Evolutionary conservation across 2,888 invertebrate species (phyloP).

Genomic region (Caenorhabditis parvicauda): DNA sequence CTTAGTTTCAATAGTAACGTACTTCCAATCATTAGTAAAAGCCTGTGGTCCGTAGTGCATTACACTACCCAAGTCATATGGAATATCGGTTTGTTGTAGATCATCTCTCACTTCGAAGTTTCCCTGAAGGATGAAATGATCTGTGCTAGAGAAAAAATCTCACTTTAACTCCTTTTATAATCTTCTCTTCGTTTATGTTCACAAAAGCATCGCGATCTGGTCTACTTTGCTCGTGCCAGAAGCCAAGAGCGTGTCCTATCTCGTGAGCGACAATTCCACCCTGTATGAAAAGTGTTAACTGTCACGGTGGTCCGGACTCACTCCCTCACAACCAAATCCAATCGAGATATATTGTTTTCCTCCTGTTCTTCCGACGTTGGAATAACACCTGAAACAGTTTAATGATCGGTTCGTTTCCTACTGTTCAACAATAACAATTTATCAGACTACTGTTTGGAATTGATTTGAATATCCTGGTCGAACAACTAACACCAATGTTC

Average conservation of each 20-base stretch:
- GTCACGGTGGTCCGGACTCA: constrained; percentile 1
- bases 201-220: constrained; percentile 45
- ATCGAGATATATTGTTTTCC: constrained; percentile 47
- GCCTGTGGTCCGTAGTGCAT: constrained; percentile 53
- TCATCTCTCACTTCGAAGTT: constrained; percentile 43
- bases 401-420: too few relatives aligned
- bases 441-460: too few relatives aligned
- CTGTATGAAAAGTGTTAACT: constrained; percentile 8
- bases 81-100: constrained; percentile 32
- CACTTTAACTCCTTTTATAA: constrained; percentile 34
- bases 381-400: constrained; percentile 47
- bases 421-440: not conserved
- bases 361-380: constrained; percentile 47
- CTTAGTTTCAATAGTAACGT: constrained; percentile 45
- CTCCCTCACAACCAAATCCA: constrained; percentile 47
- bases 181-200: constrained; percentile 41
- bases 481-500: too few relatives aligned
- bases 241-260: constrained; percentile 48
- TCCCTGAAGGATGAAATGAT: constrained; percentile 18
- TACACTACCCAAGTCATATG: constrained; percentile 45
- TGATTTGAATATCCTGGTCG: too few relatives aligned
- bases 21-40: constrained; percentile 43
- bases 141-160: not conserved
- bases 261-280: constrained; percentile 49
- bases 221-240: constrained; percentile 49